A percentile compares a stretch with the other conserved stretches of the same genome.
Evolutionary conservation across 2,797 vertebrate genomes (phyloP).

Genomic region (Anisognathus igniventris): DNA sequence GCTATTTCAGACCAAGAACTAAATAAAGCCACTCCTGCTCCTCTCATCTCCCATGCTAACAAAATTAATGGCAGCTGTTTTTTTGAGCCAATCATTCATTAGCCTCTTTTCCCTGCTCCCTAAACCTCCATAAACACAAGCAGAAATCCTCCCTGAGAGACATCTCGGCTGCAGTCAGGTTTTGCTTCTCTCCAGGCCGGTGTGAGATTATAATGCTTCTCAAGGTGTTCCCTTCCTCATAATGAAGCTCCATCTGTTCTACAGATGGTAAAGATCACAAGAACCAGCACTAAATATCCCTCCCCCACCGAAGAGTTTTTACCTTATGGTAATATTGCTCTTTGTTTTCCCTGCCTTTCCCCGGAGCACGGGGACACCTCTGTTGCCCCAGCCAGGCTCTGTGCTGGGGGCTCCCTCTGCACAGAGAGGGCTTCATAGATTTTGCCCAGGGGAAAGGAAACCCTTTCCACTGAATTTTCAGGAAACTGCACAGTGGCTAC

Average conservation of each 20-base stretch:
- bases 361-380: not conserved
- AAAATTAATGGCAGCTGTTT: not conserved
- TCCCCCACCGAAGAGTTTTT: conserved; percentile 51
- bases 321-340: conserved; percentile 50
- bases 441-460: not conserved
- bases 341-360: conserved; percentile 51
- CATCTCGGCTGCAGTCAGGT: conserved; percentile 31
- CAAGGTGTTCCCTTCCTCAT: conserved; percentile 67
- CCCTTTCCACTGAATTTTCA: not conserved
- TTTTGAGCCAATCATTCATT: not conserved
- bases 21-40: conserved; percentile 29
- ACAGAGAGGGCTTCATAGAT: not conserved
- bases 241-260: conserved; percentile 69
- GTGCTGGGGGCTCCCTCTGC: not conserved
- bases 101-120: conserved; percentile 6
- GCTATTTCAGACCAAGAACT: conserved; percentile 26
- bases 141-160: conserved; percentile 1
- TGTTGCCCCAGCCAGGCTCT: not conserved
- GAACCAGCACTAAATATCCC: conserved; percentile 61
- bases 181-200: conserved; percentile 44
- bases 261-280: conserved; percentile 68
- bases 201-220: conserved; percentile 64
- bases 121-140: conserved; percentile 40
- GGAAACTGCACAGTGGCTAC: not conserved
- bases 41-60: not conserved